Evolutionary conservation across 2,113 vertebrate species (phyloP).

Genomic region (Myiozetetes cayanensis): DNA sequence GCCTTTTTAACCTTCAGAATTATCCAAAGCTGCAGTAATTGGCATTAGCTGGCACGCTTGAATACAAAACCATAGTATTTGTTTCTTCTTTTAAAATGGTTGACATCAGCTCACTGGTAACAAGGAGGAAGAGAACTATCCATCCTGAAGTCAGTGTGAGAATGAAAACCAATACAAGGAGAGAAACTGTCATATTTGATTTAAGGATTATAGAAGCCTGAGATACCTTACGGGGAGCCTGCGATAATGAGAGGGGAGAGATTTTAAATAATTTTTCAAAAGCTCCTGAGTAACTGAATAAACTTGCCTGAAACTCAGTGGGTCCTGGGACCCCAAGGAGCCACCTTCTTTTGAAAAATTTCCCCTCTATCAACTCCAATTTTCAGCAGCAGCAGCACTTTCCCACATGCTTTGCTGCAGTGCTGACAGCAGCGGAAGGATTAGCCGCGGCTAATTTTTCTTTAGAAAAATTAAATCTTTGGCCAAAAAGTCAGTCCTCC

Average conservation of each 20-base stretch:
- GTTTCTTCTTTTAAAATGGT: not conserved
- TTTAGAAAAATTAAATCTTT: not conserved
- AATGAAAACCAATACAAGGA: not conserved
- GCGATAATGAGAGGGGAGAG: not conserved
- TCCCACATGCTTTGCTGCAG: not conserved
- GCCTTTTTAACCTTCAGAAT: not conserved
- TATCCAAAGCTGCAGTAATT: not conserved
- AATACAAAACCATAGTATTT: not conserved
- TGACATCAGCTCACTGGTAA: not conserved
- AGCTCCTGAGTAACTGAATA: not conserved
- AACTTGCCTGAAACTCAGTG: not conserved
- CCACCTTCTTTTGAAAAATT: not conserved
- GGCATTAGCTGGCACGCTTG: not conserved
- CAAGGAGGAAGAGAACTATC: not conserved
- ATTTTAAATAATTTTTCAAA: not conserved
- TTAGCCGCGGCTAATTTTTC: not conserved
- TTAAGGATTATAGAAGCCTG: not conserved
- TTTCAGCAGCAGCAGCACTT: not conserved
- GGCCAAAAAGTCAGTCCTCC: not conserved
- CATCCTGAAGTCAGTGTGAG: not conserved
- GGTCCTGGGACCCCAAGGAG: not conserved
- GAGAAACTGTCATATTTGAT: slow-evolving; percentile 15
- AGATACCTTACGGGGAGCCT: not conserved
- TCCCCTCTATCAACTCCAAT: not conserved
- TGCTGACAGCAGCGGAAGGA: not conserved